Base-by-base conservation (phyloP, 2,888 invertebrate genomes). In the Rhimphoctona megacephalus region DNA sequence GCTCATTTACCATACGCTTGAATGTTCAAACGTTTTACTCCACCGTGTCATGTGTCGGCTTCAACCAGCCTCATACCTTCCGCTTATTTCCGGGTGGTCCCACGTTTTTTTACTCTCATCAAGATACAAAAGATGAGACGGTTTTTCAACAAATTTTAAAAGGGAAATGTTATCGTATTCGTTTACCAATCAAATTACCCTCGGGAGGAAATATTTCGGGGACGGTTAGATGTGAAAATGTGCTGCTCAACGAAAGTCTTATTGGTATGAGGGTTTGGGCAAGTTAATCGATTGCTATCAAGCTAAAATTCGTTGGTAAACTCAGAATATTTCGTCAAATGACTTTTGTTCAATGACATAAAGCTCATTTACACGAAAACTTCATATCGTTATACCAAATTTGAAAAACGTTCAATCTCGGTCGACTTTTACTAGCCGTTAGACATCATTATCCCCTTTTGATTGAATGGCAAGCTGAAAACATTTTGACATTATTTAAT, bases 1-100 rank as follows among this genome's bases (percentile, higher is more conserved):
- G 72, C 81, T 81, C 81, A 36, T 81, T 81, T 73, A 72, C 49
- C 72, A 19, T 19, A 11, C 46, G 81, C 64, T 81, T 64, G 64
- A 73, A 81, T 52, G 36, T 22, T 81, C 73, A 80, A 80, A 70
- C 70, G 52, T 9, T 61, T 61, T 33, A 57, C 14, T 57, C 36
- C 30, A 52, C 25, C 11, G 43, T 52, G 39, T 33, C 33, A 7
- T 36, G n/a, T 30, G 54, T 39, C 39, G 73, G 17, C 61, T 30
- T 36, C 73, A 73, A 57, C 36, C 30, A 17, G 30, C 61, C 73
- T 33, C 22, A 39, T 30, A 36, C 36, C 33, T 22, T 39, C 54
- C 30, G 8, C 46, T 70, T 25, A 30, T 17, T 61, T 61, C 30
- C 61, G 30, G 30, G 30, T 30, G 61, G 61, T 69, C 69, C 25